A percentile compares a stretch with the other conserved stretches of the same genome.
phyloP scores from a whole-genome alignment of 2,888 invertebrate species.

The Amblyteles armatorius region DNA sequence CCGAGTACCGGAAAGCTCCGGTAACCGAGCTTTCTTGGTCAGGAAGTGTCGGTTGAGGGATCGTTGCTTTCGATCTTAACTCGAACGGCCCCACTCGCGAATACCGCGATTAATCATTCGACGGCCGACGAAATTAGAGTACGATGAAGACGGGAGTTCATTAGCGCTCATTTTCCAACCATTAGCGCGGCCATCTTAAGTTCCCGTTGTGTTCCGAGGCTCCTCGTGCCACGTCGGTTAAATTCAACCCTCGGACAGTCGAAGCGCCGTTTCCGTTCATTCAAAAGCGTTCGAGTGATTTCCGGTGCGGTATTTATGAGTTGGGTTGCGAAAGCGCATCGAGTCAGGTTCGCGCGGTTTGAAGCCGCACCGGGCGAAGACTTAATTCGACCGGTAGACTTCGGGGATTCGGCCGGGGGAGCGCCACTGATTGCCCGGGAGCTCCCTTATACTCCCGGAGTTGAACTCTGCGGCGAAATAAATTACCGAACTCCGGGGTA shows the following conservation, averaged over 20 bases:
- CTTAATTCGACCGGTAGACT: conserved; percentile 69
- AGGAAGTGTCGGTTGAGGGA: conserved; percentile 45
- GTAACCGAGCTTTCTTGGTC: conserved; percentile 41
- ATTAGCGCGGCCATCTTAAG: neutral
- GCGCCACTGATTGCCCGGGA: conserved; percentile 67
- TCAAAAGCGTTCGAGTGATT: neutral
- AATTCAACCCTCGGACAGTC: neutral
- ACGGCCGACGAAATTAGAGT: conserved; percentile 28
- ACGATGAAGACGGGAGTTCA: conserved; percentile 26
- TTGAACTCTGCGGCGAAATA: conserved; percentile 65
- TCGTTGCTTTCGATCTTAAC: conserved; percentile 38
- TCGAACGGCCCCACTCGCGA: neutral
- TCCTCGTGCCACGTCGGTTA: neutral
- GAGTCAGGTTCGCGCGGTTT: conserved; percentile 40
- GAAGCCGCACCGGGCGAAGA: conserved; percentile 35
- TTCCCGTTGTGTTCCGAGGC: neutral
- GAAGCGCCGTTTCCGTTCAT: neutral
- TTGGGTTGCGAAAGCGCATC: conserved; percentile 21
- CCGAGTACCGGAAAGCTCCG: neutral
- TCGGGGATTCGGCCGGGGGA: conserved; percentile 60
- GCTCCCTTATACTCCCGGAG: conserved; percentile 46
- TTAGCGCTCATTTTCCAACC: neutral
- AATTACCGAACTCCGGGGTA: conserved; percentile 68
- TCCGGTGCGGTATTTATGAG: conserved; percentile 14
- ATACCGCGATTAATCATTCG: conserved; percentile 39